Evolutionary conservation across 2,797 vertebrate genomes (phyloP).

Genomic region (Enteromius afrohamiltoni): DNA sequence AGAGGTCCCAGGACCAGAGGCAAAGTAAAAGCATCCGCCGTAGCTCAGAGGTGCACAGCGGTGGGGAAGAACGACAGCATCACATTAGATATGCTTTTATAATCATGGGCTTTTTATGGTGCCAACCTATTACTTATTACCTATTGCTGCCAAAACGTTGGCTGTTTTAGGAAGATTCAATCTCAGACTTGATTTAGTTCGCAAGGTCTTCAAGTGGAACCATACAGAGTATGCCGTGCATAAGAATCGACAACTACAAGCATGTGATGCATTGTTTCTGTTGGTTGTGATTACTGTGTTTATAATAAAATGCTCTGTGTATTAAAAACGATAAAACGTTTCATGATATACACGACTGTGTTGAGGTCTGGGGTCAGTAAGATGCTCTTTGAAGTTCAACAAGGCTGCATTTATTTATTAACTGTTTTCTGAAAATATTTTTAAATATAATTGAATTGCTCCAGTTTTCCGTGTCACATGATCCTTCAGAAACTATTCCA

Average conservation of each 20-base stretch:
- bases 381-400: background rate
- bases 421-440: background rate
- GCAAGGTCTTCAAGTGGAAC: background rate
- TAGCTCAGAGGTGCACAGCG: conserved; percentile 17
- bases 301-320: background rate
- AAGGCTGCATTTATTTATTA: background rate
- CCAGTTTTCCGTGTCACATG: background rate
- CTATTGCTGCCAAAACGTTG: background rate
- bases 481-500: background rate
- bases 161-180: background rate
- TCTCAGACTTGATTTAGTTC: background rate
- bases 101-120: no score
- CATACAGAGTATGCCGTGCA: background rate
- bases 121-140: no score
- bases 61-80: conserved; percentile 13
- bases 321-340: background rate
- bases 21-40: conserved; percentile 42
- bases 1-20: conserved; percentile 20
- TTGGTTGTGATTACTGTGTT: conserved; percentile 3
- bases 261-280: background rate
- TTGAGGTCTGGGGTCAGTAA: background rate
- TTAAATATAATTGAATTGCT: background rate
- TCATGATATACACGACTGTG: background rate
- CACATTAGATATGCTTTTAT: background rate
- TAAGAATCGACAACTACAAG: background rate